A percentile compares a stretch with the other conserved stretches of the same genome.
Evolutionary conservation across 2,797 vertebrate genomes (phyloP).

Genomic region (Chelon auratus): DNA sequence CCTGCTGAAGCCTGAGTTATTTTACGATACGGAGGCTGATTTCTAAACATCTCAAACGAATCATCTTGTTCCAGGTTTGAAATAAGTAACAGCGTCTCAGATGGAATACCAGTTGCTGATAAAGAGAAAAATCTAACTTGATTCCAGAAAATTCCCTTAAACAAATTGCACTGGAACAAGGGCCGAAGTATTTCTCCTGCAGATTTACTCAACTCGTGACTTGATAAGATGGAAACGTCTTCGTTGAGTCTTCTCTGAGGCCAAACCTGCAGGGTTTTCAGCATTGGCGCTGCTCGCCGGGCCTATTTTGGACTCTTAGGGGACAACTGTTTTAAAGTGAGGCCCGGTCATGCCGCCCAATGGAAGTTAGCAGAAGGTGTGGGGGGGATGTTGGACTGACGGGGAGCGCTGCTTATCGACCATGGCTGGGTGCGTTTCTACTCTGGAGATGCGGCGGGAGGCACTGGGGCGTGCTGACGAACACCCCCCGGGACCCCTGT

Average conservation of each 20-base stretch:
- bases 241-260: no score
- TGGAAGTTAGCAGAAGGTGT: conserved; percentile 47
- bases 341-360: conserved; percentile 32
- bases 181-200: no score
- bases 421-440: conserved; percentile 55
- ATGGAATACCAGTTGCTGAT: no score
- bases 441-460: conserved; percentile 62
- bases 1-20: neutral
- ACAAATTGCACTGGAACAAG: no score
- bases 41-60: neutral
- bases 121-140: no score
- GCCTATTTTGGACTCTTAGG: neutral
- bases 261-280: neutral
- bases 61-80: no score
- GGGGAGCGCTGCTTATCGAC: conserved; percentile 66
- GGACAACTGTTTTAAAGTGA: conserved; percentile 29
- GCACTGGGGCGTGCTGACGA: conserved; percentile 74
- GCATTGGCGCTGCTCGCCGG: neutral
- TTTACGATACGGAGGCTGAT: neutral
- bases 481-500: conserved; percentile 70
- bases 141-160: no score
- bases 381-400: conserved; percentile 47
- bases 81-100: no score
- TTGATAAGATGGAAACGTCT: no score
- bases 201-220: no score